Base-by-base conservation (phyloP, 2,797 vertebrate genomes). In the Onychomys torridus region DNA sequence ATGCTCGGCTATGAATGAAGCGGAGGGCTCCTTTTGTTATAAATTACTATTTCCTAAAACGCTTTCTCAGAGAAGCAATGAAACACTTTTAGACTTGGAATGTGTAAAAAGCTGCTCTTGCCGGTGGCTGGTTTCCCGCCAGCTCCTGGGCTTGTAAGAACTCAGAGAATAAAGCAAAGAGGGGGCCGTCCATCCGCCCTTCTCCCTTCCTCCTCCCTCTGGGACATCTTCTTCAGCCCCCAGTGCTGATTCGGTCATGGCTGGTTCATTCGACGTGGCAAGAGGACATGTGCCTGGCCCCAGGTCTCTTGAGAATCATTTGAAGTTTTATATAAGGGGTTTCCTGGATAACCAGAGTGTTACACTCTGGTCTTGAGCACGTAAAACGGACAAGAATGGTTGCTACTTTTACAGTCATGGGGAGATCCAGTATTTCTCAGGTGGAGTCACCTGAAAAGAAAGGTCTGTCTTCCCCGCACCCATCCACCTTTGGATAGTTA, bases 21-120 rank as follows among this genome's bases (percentile, higher is more conserved):
- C 91, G 0, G 25, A 96, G 84, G 89, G 94, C 92, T 92, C 89
- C 93, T 97, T 95, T 98, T 96, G 96, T 97, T 96, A 93, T 88
- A 96, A 97, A 98, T 91, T 82, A 94, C 96, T 97, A 78, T 96
- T 97, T 97, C 97, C 95, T 95, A 88, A 93, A 97, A 93, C 77
- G 97, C 88, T 85, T 96, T 93, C 73, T 67, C 93, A 96, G 95
- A 93, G 87, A 96, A 49, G 89, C 96, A 78, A 25, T 91, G 87
- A 85, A 95, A 92, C 79, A 52, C 94, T 91, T 97, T 94, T 29
- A 69, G 93, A 95, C 87, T 96, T 95, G 95, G 87, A 96, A 94
- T 86, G 85, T 93, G 94, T 77, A 32, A 93, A 93, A 82, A 87
- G 73, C 69, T 1, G 0, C 69, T 87, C 96, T 94, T 98, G 97